Evolutionary conservation across 2,888 invertebrate species (phyloP).

Genomic region (Aphrophora alni): DNA sequence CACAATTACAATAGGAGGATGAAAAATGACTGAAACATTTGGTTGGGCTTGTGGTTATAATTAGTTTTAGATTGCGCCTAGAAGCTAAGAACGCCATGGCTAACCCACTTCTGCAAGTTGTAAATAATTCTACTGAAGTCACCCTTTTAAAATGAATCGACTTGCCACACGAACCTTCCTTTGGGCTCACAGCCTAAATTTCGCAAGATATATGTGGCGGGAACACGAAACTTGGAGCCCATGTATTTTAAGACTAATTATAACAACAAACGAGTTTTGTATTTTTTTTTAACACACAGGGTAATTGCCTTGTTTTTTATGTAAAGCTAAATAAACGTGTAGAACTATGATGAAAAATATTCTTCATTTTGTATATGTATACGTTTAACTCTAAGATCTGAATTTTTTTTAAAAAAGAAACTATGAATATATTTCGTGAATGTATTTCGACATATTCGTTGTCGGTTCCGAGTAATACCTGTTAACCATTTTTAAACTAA

Average conservation of each 20-base stretch:
- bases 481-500: no score
- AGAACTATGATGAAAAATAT: no score
- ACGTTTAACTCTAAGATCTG: no score
- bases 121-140: neutral
- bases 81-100: neutral
- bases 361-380: no score
- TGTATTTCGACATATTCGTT: no score
- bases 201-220: neutral
- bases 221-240: neutral
- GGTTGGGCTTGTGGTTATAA: neutral
- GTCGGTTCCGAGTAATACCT: no score
- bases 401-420: no score
- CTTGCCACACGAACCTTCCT: neutral
- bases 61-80: neutral
- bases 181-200: neutral
- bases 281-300: no score
- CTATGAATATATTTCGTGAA: no score
- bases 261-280: neutral
- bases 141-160: neutral
- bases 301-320: neutral
- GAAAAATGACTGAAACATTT: neutral
- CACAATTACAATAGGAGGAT: neutral
- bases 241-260: neutral
- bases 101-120: neutral
- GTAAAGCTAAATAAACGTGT: neutral